Percentiles rank a stretch among this genome's conserved stretches.
Evolutionary conservation across 1,140 invertebrate genomes (phyloP).

Genomic region (Procambarus virginalis): DNA sequence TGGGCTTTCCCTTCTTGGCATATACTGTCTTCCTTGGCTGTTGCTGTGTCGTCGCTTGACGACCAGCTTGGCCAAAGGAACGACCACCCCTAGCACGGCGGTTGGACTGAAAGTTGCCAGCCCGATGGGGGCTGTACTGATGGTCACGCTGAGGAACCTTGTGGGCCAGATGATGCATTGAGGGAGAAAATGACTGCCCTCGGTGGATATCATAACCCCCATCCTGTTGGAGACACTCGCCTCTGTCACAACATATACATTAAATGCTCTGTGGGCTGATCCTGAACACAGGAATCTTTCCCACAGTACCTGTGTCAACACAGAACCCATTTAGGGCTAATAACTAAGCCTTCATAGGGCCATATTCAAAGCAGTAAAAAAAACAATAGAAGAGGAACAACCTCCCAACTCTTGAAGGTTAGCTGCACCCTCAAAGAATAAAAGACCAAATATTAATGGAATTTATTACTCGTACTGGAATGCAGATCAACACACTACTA

Average conservation of each 20-base stretch:
- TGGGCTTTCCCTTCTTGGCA: neutral
- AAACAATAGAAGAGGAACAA: neutral
- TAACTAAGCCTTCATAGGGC: neutral
- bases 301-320: neutral
- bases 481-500: neutral
- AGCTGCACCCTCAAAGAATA: neutral
- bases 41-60: conserved; percentile 5
- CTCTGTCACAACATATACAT: conserved; percentile 23
- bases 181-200: conserved; percentile 26
- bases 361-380: neutral
- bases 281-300: neutral
- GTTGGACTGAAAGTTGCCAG: conserved; percentile 14
- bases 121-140: conserved; percentile 10
- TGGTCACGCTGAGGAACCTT: conserved; percentile 37
- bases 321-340: neutral
- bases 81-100: conserved; percentile 22
- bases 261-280: neutral
- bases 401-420: neutral
- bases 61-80: conserved; percentile 16
- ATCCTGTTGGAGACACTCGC: conserved; percentile 57
- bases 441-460: neutral
- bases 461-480: neutral
- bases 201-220: conserved; percentile 39
- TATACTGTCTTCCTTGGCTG: neutral
- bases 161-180: conserved; percentile 26